Conservation (phyloP, 2,888 invertebrate species). For the Nomada fabriciana region DNA sequence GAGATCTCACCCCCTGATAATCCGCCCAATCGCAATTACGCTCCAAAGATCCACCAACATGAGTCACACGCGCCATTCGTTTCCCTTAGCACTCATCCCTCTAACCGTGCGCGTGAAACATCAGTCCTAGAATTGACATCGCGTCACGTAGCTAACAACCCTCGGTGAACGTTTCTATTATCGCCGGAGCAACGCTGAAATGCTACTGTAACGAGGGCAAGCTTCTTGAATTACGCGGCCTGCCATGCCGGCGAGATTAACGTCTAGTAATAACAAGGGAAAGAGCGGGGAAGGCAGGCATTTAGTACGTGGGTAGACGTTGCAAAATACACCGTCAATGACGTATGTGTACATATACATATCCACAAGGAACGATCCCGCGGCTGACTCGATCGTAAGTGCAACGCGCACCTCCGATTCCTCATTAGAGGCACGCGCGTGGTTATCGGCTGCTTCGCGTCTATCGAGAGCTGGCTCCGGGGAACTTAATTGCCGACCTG, state of each 20-base stretch:
- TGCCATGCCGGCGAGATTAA: slow-evolving; percentile 64
- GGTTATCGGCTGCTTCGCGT: slow-evolving; percentile 72
- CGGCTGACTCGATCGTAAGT: slow-evolving; percentile 8
- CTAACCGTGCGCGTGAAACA: slow-evolving; percentile 9
- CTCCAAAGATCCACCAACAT: not conserved
- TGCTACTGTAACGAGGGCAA: slow-evolving; percentile 64
- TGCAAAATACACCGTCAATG: not conserved
- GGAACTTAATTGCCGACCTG: slow-evolving; percentile 60
- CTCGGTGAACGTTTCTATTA: slow-evolving; percentile 44
- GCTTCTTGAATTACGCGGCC: slow-evolving; percentile 69
- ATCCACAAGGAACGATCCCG: slow-evolving; percentile 36
- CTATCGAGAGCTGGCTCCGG: slow-evolving; percentile 40
- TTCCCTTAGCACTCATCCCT: not conserved
- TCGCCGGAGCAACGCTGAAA: slow-evolving; percentile 31
- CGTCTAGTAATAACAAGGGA: slow-evolving; percentile 66
- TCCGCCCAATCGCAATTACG: not conserved
- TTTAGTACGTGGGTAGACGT: not conserved
- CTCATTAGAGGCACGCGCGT: slow-evolving; percentile 78
- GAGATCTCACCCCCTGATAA: not conserved
- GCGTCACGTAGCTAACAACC: slow-evolving; percentile 42
- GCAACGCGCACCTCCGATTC: slow-evolving; percentile 64
- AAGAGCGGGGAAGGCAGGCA: not conserved
- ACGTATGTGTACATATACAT: not conserved
- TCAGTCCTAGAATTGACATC: slow-evolving; percentile 32
- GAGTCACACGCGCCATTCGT: not conserved